Evolutionary conservation across 92 coral and sea anemone species (phyloP), one percentile per base, ranked within the genome.

Genomic region (Heliopora coerulea): DNA sequence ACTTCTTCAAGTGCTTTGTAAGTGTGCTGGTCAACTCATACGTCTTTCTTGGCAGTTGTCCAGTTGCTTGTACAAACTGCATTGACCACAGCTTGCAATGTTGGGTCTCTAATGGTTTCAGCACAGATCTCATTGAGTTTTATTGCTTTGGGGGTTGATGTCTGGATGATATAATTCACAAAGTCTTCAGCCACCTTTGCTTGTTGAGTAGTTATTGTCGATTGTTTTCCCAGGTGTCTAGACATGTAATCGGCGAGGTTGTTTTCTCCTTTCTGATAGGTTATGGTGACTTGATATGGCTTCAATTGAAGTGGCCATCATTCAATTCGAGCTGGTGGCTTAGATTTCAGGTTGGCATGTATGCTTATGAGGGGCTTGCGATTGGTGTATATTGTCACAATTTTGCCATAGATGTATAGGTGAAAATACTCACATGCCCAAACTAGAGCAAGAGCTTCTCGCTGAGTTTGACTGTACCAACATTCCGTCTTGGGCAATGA

Each of bases 311-410:
- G 70, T 23, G 80, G 59, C 80, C 80, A 75, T 60, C 69, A 19
- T 44, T 74, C 33, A 6, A 59, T 74, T 13, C 68, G 39, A 37
- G 68, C 54, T 37, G 69, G 80, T 13, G 67, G 79, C 46, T 73
- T 73, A 18, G 79, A 73, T 24, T 48, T 60, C 42, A 81, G 78
- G 24, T 81, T 79, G 59, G 25, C 59, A 64, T 48, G 73, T 34
- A 66, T 79, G 48, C 78, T n/a, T 35, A 72, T 75, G 24, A 87
- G 80, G 31, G 88, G 86, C 65, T 70, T 84, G 83, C 70, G 83
- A 54, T 84, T 81, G 1, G 78, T 87, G 59, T 77, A 80, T 11
- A 80, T 58, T 42, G 85, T 69, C 17, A 75, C 29, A 3, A 76
- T 83, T 33, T 69, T 87, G 46, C 85, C 80, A 25, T 81, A 75